phyloP scores from a whole-genome alignment of 2,888 invertebrate genomes.

The Amphipoea oculea region DNA sequence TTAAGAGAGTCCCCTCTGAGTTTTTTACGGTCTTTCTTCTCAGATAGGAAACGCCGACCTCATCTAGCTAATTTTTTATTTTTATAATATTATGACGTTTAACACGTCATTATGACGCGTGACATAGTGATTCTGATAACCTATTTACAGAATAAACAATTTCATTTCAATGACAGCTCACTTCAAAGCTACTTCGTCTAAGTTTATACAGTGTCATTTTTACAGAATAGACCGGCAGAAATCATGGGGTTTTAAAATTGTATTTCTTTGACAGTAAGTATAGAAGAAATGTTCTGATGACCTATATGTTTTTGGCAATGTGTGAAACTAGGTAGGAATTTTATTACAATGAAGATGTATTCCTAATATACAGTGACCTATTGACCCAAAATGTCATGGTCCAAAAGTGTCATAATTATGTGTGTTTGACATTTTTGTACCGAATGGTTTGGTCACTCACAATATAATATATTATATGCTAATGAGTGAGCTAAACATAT shows the following conservation, averaged over 20 bases:
- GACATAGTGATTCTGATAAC: not conserved
- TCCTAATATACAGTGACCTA: not conserved
- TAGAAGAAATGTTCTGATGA: not conserved
- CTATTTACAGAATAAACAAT: not conserved
- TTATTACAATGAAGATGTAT: not conserved
- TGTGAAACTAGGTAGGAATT: not conserved
- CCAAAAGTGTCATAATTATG: not conserved
- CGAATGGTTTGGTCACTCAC: not conserved
- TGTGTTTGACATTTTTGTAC: not conserved
- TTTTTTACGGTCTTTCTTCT: not conserved
- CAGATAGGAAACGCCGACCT: not conserved
- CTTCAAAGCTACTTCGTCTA: not conserved
- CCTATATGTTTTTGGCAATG: slow-evolving; percentile 11
- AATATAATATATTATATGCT: too few species aligned
- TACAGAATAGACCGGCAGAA: not conserved
- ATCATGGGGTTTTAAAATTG: not conserved
- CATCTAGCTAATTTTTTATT: not conserved
- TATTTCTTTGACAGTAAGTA: not conserved
- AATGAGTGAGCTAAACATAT: not conserved
- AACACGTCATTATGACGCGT: not conserved
- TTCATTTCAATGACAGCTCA: not conserved
- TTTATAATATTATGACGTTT: not conserved
- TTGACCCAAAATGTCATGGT: not conserved
- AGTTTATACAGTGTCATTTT: not conserved
- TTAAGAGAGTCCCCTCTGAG: not conserved